These are phyloP conservation scores for Trissonchulus sp. DNA, from an alignment of 2,888 invertebrate genomes.

Conservation along the genomic window DNA sequence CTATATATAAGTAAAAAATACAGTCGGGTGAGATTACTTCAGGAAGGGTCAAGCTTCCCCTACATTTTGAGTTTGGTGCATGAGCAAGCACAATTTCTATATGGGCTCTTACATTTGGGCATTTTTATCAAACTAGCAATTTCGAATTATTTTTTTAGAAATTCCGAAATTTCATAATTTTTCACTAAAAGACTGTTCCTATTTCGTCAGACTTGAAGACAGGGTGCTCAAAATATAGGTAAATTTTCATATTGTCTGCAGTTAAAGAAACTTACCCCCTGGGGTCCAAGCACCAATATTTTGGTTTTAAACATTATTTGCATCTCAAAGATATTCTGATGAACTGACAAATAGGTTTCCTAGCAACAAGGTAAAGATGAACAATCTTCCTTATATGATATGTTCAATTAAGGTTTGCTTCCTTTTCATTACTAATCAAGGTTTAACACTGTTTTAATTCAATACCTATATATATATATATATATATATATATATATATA, in stretches of 20 bases:
- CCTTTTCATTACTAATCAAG: neutral
- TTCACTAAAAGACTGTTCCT: neutral
- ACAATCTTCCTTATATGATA: neutral
- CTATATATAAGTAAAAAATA: neutral
- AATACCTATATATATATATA: too few species aligned
- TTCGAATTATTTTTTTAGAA: neutral
- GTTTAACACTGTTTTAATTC: neutral
- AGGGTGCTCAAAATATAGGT: too few species aligned
- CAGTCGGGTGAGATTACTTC: neutral
- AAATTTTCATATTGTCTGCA: too few species aligned
- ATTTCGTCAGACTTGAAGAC: too few species aligned
- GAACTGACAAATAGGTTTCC: too few species aligned
- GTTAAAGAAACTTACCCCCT: constrained; percentile 11
- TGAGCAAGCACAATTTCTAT: constrained; percentile 1
- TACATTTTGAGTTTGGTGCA: too few species aligned
- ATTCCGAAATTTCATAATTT: neutral
- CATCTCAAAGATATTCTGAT: too few species aligned
- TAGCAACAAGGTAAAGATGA: neutral
- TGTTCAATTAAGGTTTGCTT: neutral
- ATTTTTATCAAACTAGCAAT: too few species aligned
- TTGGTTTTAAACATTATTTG: constrained; percentile 31
- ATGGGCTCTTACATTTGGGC: neutral
- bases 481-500: too few species aligned
- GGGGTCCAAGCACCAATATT: constrained; percentile 31
- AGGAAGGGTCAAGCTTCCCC: too few species aligned